phyloP scores from a whole-genome alignment of 2,888 invertebrate genomes.

The Teinopalpus imperialis region DNA sequence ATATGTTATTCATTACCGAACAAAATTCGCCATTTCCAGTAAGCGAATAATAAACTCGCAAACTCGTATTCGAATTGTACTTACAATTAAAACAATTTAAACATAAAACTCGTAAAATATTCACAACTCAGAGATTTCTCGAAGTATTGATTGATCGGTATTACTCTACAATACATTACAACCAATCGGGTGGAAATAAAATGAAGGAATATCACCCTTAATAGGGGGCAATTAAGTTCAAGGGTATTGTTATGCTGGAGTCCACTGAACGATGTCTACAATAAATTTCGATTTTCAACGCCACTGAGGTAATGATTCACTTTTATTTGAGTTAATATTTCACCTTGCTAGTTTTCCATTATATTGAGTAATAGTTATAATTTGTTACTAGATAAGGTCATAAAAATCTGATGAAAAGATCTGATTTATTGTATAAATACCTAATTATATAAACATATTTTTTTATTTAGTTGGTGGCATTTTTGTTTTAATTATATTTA shows the following conservation, averaged over 20 bases:
- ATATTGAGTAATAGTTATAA: slow-evolving; percentile 12
- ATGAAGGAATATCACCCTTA: slow-evolving; percentile 4
- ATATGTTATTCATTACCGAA: not conserved
- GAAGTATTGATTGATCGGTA: slow-evolving; percentile 20
- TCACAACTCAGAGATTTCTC: slow-evolving; percentile 21
- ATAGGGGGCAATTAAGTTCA: not conserved
- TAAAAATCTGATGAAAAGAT: too few species aligned
- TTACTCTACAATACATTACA: slow-evolving; percentile 3
- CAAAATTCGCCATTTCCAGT: slow-evolving; percentile 1
- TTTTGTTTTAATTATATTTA: too few species aligned
- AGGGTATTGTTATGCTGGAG: slow-evolving; percentile 2
- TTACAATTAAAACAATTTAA: slow-evolving; percentile 10
- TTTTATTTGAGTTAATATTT: slow-evolving; percentile 27
- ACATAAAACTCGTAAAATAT: slow-evolving; percentile 20
- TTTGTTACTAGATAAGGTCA: slow-evolving; percentile 8
- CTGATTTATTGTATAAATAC: too few species aligned
- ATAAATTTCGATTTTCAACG: slow-evolving; percentile 26
- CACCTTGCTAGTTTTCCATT: slow-evolving; percentile 24
- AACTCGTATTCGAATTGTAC: not conserved
- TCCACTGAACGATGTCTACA: slow-evolving; percentile 9
- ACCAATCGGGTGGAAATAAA: not conserved
- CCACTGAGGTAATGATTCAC: slow-evolving; percentile 18
- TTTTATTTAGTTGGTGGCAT: too few species aligned
- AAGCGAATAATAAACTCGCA: slow-evolving; percentile 1
- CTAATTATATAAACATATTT: too few species aligned